phyloP scores from a whole-genome alignment of 2,113 vertebrate genomes.

The Uropsilus gracilis region DNA sequence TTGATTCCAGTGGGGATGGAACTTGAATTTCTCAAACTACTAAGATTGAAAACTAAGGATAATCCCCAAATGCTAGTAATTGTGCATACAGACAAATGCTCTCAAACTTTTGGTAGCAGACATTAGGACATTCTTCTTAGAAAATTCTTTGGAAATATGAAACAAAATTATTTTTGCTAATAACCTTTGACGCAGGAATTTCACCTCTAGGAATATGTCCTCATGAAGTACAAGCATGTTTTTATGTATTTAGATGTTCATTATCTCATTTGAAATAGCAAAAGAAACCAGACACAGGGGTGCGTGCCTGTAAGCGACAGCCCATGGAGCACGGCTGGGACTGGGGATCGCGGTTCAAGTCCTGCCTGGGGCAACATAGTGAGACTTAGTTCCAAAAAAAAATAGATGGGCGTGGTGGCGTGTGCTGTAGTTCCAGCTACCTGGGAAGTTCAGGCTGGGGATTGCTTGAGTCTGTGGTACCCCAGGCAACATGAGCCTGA shows the following conservation, averaged over 20 bases:
- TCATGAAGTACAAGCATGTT: slow-evolving; percentile 2
- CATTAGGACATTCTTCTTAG: neutral
- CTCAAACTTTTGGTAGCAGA: neutral
- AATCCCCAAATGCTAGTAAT: neutral
- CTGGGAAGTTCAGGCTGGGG: too few species aligned
- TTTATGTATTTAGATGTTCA: neutral
- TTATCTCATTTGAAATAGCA: neutral
- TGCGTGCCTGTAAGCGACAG: too few species aligned
- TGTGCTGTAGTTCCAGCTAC: too few species aligned
- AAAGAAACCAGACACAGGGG: too few species aligned
- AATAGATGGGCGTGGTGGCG: too few species aligned
- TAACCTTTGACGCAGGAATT: slow-evolving; percentile 39
- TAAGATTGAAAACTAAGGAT: slow-evolving; percentile 34
- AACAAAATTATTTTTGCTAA: neutral
- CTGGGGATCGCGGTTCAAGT: too few species aligned
- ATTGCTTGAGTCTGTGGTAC: too few species aligned
- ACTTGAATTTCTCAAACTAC: slow-evolving; percentile 7
- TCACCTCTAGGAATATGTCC: neutral
- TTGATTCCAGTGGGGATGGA: neutral
- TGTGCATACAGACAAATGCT: neutral
- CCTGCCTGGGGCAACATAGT: too few species aligned
- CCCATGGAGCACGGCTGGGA: too few species aligned
- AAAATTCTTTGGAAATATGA: slow-evolving; percentile 31
- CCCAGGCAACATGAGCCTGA: too few species aligned
- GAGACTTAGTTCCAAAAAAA: too few species aligned